phyloP scores from a whole-genome alignment of 1,140 invertebrate species.

The Ylistrum balloti region DNA sequence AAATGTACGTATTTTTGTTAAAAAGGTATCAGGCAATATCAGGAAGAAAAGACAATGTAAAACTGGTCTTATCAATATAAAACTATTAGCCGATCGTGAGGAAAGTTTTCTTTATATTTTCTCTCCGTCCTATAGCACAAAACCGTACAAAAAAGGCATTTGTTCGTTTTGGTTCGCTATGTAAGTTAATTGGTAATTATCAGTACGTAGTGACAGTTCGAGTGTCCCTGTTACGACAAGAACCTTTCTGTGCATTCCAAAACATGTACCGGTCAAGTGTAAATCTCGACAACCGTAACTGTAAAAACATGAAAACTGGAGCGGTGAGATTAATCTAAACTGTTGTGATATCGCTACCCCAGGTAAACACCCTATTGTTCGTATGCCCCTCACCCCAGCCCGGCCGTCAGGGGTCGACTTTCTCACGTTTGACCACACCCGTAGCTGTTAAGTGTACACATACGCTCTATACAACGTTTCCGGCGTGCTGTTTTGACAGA shows the following conservation, averaged over 20 bases:
- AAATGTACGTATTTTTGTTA: too few species aligned
- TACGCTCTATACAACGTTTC: not conserved
- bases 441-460: not conserved
- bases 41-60: too few species aligned
- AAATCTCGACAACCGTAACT: not conserved
- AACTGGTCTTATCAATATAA: too few species aligned
- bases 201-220: not conserved
- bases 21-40: too few species aligned
- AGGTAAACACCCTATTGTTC: not conserved
- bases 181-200: too few species aligned
- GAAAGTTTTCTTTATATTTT: too few species aligned
- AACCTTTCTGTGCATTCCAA: too few species aligned
- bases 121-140: too few species aligned
- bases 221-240: not conserved
- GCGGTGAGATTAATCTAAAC: not conserved
- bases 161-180: too few species aligned
- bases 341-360: not conserved
- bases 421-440: not conserved
- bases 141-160: too few species aligned
- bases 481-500: not conserved
- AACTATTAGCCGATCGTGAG: too few species aligned
- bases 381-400: not conserved
- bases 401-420: not conserved
- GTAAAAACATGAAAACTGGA: not conserved
- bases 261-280: not conserved